Evolutionary conservation across 2,888 invertebrate genomes (phyloP).

Genomic region (Caenorhabditis sp.): DNA sequence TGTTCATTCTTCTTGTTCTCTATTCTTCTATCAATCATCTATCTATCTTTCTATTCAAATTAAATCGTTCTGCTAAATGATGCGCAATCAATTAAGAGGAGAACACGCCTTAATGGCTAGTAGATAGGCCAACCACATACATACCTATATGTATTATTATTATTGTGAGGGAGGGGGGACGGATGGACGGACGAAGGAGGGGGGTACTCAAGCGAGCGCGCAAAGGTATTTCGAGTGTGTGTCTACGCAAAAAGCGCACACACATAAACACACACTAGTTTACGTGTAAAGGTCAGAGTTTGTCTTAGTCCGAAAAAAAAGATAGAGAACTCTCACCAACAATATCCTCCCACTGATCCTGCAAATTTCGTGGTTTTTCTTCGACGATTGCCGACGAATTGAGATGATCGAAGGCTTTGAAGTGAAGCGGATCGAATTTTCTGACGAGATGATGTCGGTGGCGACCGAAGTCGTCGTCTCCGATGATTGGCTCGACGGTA

Average conservation of each 20-base stretch:
- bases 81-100: not conserved
- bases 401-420: constrained; percentile 41
- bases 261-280: not conserved
- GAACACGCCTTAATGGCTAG: not conserved
- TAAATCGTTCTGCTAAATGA: constrained; percentile 1
- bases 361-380: constrained; percentile 12
- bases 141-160: too few species aligned
- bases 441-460: constrained; percentile 33
- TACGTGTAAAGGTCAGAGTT: constrained; percentile 8
- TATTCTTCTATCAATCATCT: too few species aligned
- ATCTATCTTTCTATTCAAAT: not conserved
- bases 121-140: not conserved
- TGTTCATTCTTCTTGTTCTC: constrained; percentile 7
- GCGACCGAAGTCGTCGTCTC: constrained; percentile 5
- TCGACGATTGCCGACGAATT: constrained; percentile 29
- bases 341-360: constrained; percentile 39
- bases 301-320: not conserved
- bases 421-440: constrained; percentile 38
- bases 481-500: constrained; percentile 61
- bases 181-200: too few species aligned
- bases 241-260: not conserved
- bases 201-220: not conserved
- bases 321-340: constrained; percentile 13
- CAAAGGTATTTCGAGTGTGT: not conserved
- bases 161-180: not conserved